Percentiles rank a stretch among this genome's conserved stretches.
These are phyloP conservation scores for Stichopus horrens DNA, from an alignment of 53 echinoderm and acorn worm species.

Conservation along the genomic window DNA sequence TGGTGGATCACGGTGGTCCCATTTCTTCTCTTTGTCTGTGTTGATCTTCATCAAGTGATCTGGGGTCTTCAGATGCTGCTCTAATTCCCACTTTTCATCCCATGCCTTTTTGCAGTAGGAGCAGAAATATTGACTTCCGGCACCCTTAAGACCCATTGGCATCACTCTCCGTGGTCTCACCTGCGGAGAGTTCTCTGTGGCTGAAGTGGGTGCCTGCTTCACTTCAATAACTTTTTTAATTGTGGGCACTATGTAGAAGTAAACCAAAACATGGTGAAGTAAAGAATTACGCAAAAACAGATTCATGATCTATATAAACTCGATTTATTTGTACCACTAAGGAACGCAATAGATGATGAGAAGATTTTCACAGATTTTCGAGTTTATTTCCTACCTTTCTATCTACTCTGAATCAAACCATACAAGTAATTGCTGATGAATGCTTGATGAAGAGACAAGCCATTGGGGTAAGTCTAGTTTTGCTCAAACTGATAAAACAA, in stretches of 20 bases:
- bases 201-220: conserved; percentile 18
- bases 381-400: too few relatives aligned
- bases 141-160: conserved; percentile 2
- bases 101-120: conserved; percentile 76
- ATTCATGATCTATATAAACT: conserved; percentile 50
- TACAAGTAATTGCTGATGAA: too few relatives aligned
- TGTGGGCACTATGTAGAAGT: conserved; percentile 50
- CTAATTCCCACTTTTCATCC: conserved; percentile 57
- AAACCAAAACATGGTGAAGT: too few relatives aligned
- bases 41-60: conserved; percentile 76
- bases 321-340: background rate
- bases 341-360: too few relatives aligned
- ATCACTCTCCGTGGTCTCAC: background rate
- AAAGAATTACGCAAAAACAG: too few relatives aligned
- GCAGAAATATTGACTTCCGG: conserved; percentile 50
- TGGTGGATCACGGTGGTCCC: conserved; percentile 88
- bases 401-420: too few relatives aligned
- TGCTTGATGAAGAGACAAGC: too few relatives aligned
- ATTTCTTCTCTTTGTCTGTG: conserved; percentile 80
- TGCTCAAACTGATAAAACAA: too few relatives aligned
- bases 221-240: conserved; percentile 65
- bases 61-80: conserved; percentile 64
- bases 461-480: too few relatives aligned
- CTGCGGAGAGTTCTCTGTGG: background rate
- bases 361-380: too few relatives aligned